Evolutionary conservation across 2,888 invertebrate genomes (phyloP).

Genomic region (Deroplatys truncata): DNA sequence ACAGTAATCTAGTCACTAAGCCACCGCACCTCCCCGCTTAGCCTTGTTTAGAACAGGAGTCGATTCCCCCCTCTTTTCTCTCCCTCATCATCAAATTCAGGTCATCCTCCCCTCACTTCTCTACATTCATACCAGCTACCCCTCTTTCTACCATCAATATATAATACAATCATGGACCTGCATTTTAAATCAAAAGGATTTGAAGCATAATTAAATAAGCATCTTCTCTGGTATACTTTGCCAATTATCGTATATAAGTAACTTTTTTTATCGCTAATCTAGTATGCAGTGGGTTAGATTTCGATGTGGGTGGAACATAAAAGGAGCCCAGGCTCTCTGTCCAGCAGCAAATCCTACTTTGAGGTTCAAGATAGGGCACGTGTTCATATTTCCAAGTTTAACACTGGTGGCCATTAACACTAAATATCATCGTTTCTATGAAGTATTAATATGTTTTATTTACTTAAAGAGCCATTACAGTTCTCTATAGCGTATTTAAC

Average conservation of each 20-base stretch:
- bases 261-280: slow-evolving; percentile 30
- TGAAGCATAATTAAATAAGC: slow-evolving; percentile 32
- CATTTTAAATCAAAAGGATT: slow-evolving; percentile 33
- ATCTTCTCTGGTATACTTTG: slow-evolving; percentile 31
- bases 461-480: no score
- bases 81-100: background rate
- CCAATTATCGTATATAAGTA: slow-evolving; percentile 31
- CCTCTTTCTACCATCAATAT: slow-evolving; percentile 26
- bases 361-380: background rate
- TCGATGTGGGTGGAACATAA: slow-evolving; percentile 24
- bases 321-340: background rate
- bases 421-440: no score
- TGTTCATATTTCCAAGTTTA: background rate
- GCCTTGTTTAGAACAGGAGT: background rate
- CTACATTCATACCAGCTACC: background rate
- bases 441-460: no score
- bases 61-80: background rate
- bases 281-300: slow-evolving; percentile 31
- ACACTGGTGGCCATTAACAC: no score
- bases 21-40: background rate
- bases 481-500: no score
- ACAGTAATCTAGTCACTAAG: background rate
- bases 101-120: background rate
- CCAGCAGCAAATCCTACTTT: background rate
- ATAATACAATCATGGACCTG: slow-evolving; percentile 31